Percentiles rank a stretch among this genome's conserved stretches.
These are phyloP conservation scores for Etheostoma cragini DNA, from an alignment of 2,113 vertebrate species.

Conservation along the genomic window DNA sequence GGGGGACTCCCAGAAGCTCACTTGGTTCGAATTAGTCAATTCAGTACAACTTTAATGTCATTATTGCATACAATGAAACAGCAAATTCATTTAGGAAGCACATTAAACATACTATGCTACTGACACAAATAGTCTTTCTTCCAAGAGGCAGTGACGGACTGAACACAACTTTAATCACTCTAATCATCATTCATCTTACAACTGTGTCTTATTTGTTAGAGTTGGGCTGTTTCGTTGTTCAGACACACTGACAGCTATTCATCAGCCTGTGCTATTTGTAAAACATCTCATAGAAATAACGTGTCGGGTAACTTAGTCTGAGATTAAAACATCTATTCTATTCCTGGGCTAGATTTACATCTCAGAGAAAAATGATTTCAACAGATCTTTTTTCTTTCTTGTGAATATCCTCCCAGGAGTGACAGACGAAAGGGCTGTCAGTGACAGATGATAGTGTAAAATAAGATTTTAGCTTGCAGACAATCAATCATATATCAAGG, in stretches of 20 bases:
- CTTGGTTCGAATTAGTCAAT: not conserved
- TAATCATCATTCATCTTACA: not conserved
- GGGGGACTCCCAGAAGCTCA: not conserved
- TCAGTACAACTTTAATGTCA: not conserved
- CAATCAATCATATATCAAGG: slow-evolving; percentile 57
- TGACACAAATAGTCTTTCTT: not conserved
- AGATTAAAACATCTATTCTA: slow-evolving; percentile 44
- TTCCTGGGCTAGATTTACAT: slow-evolving; percentile 40
- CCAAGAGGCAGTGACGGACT: not conserved
- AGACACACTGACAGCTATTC: not conserved
- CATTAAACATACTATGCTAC: not conserved
- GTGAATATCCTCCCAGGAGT: slow-evolving; percentile 28
- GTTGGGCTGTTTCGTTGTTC: not conserved
- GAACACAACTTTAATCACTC: not conserved
- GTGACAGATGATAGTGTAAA: slow-evolving; percentile 54
- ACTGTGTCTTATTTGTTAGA: not conserved
- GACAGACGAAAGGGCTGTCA: slow-evolving; percentile 43
- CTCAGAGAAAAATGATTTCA: slow-evolving; percentile 34
- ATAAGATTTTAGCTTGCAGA: slow-evolving; percentile 49
- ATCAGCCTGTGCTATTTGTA: slow-evolving; percentile 19
- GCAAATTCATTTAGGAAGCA: not conserved
- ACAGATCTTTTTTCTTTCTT: slow-evolving; percentile 18
- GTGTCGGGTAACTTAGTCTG: slow-evolving; percentile 35
- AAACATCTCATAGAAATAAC: slow-evolving; percentile 13
- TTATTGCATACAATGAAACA: not conserved